Evolutionary conservation across 2,888 invertebrate genomes (phyloP), one percentile per base, ranked within the genome.

Genomic region (Watsonalla binaria): DNA sequence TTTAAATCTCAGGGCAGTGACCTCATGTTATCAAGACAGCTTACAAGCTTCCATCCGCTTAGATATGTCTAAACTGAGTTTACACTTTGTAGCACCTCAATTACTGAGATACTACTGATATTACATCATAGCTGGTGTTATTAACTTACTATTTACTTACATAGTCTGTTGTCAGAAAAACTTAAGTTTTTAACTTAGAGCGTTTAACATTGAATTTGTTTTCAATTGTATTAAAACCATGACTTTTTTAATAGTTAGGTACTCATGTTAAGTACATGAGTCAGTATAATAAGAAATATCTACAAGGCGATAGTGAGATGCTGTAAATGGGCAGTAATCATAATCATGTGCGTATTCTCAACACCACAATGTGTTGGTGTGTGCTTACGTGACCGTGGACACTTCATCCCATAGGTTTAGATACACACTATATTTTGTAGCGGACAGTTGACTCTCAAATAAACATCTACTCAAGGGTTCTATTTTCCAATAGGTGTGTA

Each of bases 1-100:
- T 73, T 71, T 62, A 61, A 74, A 70, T 66, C 65, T 71, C 66
- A 70, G 86, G 81, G 76, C 82, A 76, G 57, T 73, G 84, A 79
- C 79, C 80, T 67, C 68, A 63, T 58, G 70, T 74, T 78, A 79
- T 74, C 73, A 57, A 73, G 65, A 72, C 72, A 74, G 8, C 35
- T 48, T 68, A 64, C 61, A 60, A 60, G 61, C 60, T 61, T 53
- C 54, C 55, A 51, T 54, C 15, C 51, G 54, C 51, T 54, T 54
- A 56, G 53, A 51, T 24, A 37, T 35, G 37, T 58, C 61, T 62
- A 65, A 64, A 62, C 63, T 70, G 47, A 64, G 62, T 60, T 65
- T 61, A 57, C 52, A 55, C 48, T 58, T 58, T 57, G 56, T 60
- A 58, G 9, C 5, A 64, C 54, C 51, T 59, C 58, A 58, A 46